A percentile compares a stretch with the other conserved stretches of the same genome.
Evolutionary conservation across 2,113 vertebrate genomes (phyloP).

Genomic region (Phocoena sinus): DNA sequence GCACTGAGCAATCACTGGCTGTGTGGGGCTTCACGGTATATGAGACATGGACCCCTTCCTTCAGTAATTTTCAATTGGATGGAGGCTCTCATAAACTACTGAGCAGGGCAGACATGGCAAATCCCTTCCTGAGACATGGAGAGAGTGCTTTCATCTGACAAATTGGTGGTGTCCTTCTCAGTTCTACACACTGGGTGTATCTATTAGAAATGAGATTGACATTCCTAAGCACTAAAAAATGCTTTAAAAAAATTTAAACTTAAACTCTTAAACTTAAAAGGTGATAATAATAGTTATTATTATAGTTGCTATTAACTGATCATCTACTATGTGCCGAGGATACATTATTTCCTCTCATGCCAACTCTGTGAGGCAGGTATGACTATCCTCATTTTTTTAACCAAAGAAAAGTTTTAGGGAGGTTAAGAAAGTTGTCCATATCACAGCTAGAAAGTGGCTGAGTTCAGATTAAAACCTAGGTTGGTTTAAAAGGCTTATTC

Average conservation of each 20-base stretch:
- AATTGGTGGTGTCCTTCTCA: background rate
- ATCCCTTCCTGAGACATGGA: background rate
- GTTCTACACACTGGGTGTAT: background rate
- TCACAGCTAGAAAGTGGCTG: background rate
- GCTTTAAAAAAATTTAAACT: background rate
- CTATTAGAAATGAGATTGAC: background rate
- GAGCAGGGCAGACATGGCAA: background rate
- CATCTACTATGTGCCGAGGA: background rate
- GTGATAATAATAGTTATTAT: background rate
- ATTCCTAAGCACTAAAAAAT: background rate
- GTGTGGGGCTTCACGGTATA: background rate
- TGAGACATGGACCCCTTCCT: background rate
- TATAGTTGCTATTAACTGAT: background rate
- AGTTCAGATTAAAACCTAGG: background rate
- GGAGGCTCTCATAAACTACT: background rate
- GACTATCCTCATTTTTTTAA: background rate
- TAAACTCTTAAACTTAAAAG: background rate
- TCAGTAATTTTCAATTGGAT: background rate
- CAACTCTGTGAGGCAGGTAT: background rate
- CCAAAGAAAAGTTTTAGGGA: background rate
- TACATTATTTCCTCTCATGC: background rate
- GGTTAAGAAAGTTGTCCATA: background rate
- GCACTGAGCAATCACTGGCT: background rate
- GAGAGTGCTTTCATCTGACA: background rate
- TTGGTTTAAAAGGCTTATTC: background rate